These are phyloP conservation scores for Melanotus villosus DNA, from an alignment of 2,888 invertebrate species.

Conservation along the genomic window DNA sequence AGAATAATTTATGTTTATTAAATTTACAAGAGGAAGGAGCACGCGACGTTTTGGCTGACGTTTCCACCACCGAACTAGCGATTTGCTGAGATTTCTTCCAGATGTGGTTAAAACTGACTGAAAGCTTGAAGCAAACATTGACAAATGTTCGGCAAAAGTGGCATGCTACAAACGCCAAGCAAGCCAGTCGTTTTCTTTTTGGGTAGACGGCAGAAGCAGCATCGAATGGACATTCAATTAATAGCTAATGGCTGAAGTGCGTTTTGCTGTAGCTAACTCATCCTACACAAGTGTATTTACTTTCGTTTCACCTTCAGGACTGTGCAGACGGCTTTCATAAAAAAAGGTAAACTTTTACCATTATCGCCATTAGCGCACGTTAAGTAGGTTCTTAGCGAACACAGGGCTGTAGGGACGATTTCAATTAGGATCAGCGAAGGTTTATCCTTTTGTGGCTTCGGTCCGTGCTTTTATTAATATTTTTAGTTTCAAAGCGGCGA, in stretches of 20 bases:
- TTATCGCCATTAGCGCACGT: conserved; percentile 13
- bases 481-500: conserved; percentile 14
- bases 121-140: conserved; percentile 21
- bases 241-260: conserved; percentile 50
- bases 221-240: conserved; percentile 53
- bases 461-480: conserved; percentile 13
- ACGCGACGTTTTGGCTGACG: background rate
- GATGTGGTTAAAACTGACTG: conserved; percentile 21
- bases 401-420: conserved; percentile 2
- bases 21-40: conserved; percentile 6
- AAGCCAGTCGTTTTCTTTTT: conserved; percentile 19
- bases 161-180: conserved; percentile 4
- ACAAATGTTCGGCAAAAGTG: conserved; percentile 25
- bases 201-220: conserved; percentile 22
- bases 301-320: conserved; percentile 10
- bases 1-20: conserved; percentile 21
- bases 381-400: conserved; percentile 1
- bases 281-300: conserved; percentile 43
- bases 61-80: conserved; percentile 4
- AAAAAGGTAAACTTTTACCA: conserved; percentile 8
- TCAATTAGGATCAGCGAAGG: conserved; percentile 14
- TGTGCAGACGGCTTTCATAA: conserved; percentile 22
- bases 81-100: conserved; percentile 22
- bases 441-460: conserved; percentile 11
- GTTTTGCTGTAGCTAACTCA: conserved; percentile 51